Conservation (phyloP, 2,113 vertebrate genomes). For the Amia ocellicauda region DNA sequence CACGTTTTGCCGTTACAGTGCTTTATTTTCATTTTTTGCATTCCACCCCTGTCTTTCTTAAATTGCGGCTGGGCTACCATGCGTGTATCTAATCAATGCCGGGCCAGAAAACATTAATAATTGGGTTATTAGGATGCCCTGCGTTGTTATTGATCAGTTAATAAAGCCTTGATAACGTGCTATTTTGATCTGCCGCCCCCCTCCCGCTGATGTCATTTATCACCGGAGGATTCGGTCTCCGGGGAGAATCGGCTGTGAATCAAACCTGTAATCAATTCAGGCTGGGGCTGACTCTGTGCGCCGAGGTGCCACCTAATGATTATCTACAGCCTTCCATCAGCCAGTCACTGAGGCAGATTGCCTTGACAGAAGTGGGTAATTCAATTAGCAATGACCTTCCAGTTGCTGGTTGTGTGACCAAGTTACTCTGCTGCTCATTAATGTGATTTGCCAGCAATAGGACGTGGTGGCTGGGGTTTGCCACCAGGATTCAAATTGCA, state of each 20-base stretch:
- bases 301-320: constrained; percentile 17
- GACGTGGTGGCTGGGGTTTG: not conserved
- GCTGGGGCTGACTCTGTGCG: not conserved
- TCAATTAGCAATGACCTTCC: constrained; percentile 28
- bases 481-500: not conserved
- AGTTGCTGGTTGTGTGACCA: not conserved
- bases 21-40: not conserved
- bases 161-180: constrained; percentile 15
- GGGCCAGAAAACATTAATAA: constrained; percentile 10
- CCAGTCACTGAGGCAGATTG: constrained; percentile 6
- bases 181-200: not conserved
- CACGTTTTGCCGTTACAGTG: not conserved
- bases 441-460: not conserved
- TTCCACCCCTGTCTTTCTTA: too few species aligned
- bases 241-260: constrained; percentile 19
- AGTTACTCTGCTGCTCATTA: constrained; percentile 5
- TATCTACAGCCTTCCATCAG: constrained; percentile 13
- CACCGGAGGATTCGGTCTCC: constrained; percentile 5
- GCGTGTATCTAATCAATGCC: not conserved
- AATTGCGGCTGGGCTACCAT: too few species aligned
- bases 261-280: constrained; percentile 31
- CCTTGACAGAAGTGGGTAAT: constrained; percentile 28
- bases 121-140: not conserved
- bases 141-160: constrained; percentile 13
- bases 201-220: constrained; percentile 9